These are phyloP conservation scores for Tuta absoluta DNA, from an alignment of 2,888 invertebrate species.

Conservation along the genomic window DNA sequence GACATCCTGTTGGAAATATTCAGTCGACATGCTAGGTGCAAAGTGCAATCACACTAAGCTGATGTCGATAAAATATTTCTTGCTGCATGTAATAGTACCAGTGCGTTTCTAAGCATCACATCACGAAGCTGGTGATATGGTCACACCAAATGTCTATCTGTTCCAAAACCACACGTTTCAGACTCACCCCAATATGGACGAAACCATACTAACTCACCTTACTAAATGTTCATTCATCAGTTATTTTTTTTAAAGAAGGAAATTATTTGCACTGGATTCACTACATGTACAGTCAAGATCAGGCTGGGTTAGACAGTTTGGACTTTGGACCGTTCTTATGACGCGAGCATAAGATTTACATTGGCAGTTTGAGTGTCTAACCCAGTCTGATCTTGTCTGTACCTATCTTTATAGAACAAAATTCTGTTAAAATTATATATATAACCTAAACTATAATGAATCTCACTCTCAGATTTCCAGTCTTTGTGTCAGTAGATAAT, in stretches of 20 bases:
- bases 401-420: too few species aligned
- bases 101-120: background rate
- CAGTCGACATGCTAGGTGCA: background rate
- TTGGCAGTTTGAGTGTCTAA: too few species aligned
- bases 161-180: slow-evolving; percentile 75
- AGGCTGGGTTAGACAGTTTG: too few species aligned
- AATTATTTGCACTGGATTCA: background rate
- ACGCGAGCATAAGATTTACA: too few species aligned
- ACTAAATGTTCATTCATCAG: slow-evolving; percentile 36
- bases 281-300: too few species aligned
- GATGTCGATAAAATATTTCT: background rate
- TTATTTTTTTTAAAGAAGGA: background rate
- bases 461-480: too few species aligned
- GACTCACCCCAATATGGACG: slow-evolving; percentile 64
- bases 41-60: background rate
- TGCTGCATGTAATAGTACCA: background rate
- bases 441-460: too few species aligned
- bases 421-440: too few species aligned
- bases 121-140: slow-evolving; percentile 13
- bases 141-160: slow-evolving; percentile 66
- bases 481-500: background rate
- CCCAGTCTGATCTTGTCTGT: too few species aligned
- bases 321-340: too few species aligned
- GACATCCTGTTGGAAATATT: background rate
- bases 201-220: slow-evolving; percentile 76